Conservation (phyloP, 2,113 vertebrate species). For the Salvator merianae region DNA sequence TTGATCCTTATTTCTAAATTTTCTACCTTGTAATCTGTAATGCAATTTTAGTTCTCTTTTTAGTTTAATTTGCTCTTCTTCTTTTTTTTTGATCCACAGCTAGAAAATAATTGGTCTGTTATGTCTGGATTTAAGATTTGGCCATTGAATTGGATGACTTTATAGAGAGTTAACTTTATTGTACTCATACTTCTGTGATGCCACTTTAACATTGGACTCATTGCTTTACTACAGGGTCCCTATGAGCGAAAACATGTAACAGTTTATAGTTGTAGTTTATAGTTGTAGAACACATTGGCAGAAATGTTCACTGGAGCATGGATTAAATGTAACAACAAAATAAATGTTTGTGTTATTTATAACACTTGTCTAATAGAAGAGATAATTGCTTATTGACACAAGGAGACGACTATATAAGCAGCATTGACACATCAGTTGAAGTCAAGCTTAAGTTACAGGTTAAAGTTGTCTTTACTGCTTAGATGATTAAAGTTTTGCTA, state of each 20-base stretch:
- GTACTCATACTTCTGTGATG: not conserved
- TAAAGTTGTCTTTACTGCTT: too few relatives aligned
- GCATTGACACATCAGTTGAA: too few relatives aligned
- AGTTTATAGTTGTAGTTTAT: not conserved
- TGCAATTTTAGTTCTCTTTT: not conserved
- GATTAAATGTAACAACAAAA: slow-evolving; percentile 2
- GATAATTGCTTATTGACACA: too few relatives aligned
- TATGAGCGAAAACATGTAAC: not conserved
- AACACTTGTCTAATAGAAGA: not conserved
- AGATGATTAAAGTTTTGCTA: too few relatives aligned
- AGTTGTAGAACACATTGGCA: rapidly evolving
- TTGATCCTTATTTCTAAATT: not conserved
- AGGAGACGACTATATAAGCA: too few relatives aligned
- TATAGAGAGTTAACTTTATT: not conserved
- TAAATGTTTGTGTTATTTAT: not conserved
- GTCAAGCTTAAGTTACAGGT: too few relatives aligned
- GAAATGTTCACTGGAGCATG: not conserved
- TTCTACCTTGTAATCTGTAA: not conserved
- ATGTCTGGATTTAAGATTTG: slow-evolving; percentile 6
- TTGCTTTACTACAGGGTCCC: not conserved
- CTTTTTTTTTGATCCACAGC: not conserved
- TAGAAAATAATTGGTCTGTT: not conserved
- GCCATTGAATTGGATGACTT: not conserved
- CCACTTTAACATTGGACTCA: not conserved
- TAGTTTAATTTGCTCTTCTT: not conserved